These are phyloP conservation scores for Drosophila nr. perissopoda DNA, from an alignment of 2,888 invertebrate genomes.

Conservation along the genomic window DNA sequence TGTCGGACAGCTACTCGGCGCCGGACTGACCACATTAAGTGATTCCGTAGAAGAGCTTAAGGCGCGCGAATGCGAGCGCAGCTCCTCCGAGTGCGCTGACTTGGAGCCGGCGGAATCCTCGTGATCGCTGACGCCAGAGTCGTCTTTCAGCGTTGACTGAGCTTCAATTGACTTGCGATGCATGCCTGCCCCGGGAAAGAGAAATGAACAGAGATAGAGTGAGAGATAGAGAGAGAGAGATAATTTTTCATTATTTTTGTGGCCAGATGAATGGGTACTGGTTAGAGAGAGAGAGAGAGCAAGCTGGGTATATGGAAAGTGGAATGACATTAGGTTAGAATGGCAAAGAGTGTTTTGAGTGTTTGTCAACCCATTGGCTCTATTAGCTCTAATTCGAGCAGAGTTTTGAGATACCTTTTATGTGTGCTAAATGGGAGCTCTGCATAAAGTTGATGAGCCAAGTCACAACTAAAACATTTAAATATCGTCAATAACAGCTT, in stretches of 20 bases:
- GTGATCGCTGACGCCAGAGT: conserved; percentile 89
- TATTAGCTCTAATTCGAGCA: background rate
- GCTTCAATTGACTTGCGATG: conserved; percentile 99
- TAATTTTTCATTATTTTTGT: background rate
- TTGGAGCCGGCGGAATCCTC: conserved; percentile 86
- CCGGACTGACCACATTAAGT: conserved; percentile 85
- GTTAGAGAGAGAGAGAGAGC: conserved; percentile 3
- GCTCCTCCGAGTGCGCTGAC: conserved; percentile 86
- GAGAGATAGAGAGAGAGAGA: background rate
- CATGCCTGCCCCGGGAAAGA: conserved; percentile 90
- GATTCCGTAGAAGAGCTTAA: conserved; percentile 82
- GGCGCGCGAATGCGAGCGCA: conserved; percentile 68
- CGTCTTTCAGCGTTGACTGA: conserved; percentile 96
- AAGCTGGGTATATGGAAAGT: conserved; percentile 7
- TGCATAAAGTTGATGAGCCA: background rate
- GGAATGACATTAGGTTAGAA: background rate
- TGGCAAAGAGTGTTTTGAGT: background rate
- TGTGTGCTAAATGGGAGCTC: background rate
- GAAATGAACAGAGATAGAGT: background rate
- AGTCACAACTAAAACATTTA: background rate
- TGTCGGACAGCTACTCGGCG: conserved; percentile 70
- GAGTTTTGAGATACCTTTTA: background rate
- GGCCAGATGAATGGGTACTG: background rate
- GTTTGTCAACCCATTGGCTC: background rate
- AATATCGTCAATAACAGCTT: background rate